Evolutionary conservation across 2,113 vertebrate genomes (phyloP).

Genomic region (Prunella himalayana): DNA sequence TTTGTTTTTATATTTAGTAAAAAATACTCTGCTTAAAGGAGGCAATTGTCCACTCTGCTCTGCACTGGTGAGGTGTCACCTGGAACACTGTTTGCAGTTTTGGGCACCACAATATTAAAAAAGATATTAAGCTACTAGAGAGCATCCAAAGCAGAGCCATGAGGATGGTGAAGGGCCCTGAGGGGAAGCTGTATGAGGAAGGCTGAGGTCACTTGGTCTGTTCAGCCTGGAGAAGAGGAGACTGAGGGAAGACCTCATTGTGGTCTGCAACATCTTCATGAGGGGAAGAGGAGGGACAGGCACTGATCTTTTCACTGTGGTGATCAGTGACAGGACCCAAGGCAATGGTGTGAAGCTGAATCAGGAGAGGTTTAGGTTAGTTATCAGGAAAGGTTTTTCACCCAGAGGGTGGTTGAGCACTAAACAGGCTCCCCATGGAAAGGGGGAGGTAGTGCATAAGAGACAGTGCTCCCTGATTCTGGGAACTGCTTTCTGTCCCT

Average conservation of each 20-base stretch:
- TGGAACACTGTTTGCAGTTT: background rate
- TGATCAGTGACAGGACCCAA: background rate
- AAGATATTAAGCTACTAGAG: background rate
- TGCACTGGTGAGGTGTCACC: background rate
- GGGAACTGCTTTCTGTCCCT: background rate
- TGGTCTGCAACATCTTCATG: background rate
- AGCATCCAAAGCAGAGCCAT: background rate
- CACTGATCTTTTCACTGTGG: background rate
- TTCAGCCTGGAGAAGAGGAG: background rate
- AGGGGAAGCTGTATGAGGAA: fast-evolving
- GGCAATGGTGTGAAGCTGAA: background rate
- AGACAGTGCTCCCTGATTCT: background rate
- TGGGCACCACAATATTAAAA: background rate
- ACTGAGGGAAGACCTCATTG: background rate
- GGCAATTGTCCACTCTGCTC: background rate
- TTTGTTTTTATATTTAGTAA: background rate
- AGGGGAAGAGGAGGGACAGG: background rate
- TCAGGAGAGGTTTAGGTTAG: background rate
- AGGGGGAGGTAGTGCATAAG: background rate
- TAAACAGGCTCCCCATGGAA: background rate
- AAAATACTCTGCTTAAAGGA: background rate
- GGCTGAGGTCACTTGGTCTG: background rate
- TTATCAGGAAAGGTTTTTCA: background rate
- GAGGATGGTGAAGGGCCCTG: background rate
- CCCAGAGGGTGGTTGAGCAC: background rate